Evolutionary conservation across 1,140 invertebrate species (phyloP), one percentile per base, ranked within the genome.

Genomic region (Diorhabda elongata): DNA sequence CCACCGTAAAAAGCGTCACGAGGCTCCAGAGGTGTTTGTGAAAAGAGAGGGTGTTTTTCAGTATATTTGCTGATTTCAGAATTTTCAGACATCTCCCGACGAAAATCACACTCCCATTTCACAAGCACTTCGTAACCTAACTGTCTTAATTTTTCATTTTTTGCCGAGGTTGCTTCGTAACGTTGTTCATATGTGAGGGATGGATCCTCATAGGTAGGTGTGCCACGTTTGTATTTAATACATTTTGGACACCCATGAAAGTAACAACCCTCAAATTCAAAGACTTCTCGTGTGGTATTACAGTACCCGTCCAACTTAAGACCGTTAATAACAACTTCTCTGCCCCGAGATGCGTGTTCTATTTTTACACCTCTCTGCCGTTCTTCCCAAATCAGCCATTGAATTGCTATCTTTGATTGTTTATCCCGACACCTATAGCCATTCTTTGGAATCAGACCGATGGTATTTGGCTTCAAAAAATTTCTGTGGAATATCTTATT

Each of bases 1-100:
- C 67, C 70, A 9, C 70, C 70, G 58, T 61, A 71, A 44, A 68
- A 68, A 52, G 61, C 61, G 26, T 68, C 67, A 6, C 61, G 11
- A 6, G 61, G 45, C 3, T 63, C 64, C 3, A 67, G 42, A n/a
- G 59, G 11, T 67, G n/a, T 45, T 52, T 45, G 11, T 3, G 43
- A 42, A 41, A 61, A 6, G 8, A 47, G n/a, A 45, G 44, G 44
- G 41, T 61, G 44, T 8, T 61, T 61, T 61, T 67, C 45, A 41
- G 11, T 52, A 9, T 60, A 61, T n/a, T 5, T 42, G 2, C 42
- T 45, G 6, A 67, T 61, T 5, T 61, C 45, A 8, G n/a, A 5
- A 67, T 67, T 67, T 42, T 60, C 4, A 2, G 7, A 42, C 4
- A 67, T 8, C 42, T 67, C n/a, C 5, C 42, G n/a, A 7, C 42